Conservation (phyloP, 1,140 invertebrate genomes). For the Trinorchestia longiramus region DNA sequence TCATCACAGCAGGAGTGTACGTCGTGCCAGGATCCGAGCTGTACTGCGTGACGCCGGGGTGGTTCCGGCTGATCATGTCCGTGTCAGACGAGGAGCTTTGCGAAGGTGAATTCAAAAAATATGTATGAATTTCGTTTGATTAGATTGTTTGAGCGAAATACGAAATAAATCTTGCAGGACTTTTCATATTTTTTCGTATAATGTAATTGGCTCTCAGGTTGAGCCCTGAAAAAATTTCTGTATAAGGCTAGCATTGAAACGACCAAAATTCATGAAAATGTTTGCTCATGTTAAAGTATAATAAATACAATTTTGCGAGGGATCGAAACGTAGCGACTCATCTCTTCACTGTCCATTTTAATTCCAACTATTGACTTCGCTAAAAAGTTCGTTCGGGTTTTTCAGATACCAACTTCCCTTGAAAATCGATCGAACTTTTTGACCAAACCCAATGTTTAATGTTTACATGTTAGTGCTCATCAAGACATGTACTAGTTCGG, state of each 20-base stretch:
- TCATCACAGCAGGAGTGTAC: slow-evolving; percentile 32
- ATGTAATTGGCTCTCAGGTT: neutral
- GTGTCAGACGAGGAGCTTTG: neutral
- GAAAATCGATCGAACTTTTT: no score
- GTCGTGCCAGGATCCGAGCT: slow-evolving; percentile 35
- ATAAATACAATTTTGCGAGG: no score
- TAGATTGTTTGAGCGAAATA: neutral
- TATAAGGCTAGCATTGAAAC: neutral
- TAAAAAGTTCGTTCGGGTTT: no score
- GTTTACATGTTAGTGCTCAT: no score
- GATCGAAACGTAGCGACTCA: no score
- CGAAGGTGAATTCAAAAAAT: neutral
- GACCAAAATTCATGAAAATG: neutral
- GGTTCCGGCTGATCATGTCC: slow-evolving; percentile 42
- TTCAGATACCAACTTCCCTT: no score
- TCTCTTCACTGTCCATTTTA: no score
- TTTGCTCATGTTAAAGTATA: neutral
- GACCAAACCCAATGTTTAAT: no score
- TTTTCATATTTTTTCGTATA: neutral
- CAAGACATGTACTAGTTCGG: no score
- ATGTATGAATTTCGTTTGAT: neutral
- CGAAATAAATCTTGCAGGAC: neutral
- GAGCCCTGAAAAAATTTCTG: neutral
- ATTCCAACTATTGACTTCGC: no score
- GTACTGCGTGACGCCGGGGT: slow-evolving; percentile 11